Conservation (phyloP, 1,140 invertebrate genomes). For the Drosophila auraria region DNA sequence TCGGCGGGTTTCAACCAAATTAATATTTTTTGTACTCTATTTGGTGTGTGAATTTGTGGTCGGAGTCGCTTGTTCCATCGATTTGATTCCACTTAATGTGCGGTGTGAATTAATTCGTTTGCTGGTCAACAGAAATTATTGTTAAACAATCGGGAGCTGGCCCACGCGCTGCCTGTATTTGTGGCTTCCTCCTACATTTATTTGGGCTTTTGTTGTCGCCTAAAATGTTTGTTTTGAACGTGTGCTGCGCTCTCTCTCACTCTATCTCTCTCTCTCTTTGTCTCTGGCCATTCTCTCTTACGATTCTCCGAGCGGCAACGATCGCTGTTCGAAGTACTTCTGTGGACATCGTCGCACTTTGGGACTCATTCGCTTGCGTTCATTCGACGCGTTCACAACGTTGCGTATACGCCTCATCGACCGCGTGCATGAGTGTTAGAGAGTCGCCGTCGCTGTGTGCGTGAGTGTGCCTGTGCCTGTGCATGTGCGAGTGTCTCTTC, state of each 20-base stretch:
- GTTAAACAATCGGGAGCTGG: conserved; percentile 59
- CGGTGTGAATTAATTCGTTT: conserved; percentile 20
- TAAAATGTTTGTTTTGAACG: conserved; percentile 74
- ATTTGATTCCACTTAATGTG: conserved; percentile 8
- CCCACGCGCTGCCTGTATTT: conserved; percentile 49
- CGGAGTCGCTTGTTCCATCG: conserved; percentile 11
- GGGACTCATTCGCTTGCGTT: conserved; percentile 62
- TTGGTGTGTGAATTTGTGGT: conserved; percentile 17
- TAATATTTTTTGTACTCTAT: conserved; percentile 17
- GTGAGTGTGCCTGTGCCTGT: conserved; percentile 6
- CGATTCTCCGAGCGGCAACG: conserved; percentile 7
- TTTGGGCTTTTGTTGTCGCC: conserved; percentile 34
- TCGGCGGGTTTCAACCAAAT: conserved; percentile 37
- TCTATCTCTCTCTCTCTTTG: not conserved
- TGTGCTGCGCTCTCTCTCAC: conserved; percentile 18
- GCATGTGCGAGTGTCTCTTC: conserved; percentile 15
- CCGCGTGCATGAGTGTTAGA: conserved; percentile 42
- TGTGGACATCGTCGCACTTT: conserved; percentile 38
- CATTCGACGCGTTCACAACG: conserved; percentile 72
- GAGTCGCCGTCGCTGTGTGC: conserved; percentile 8
- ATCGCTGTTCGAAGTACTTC: conserved; percentile 57
- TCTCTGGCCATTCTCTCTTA: conserved; percentile 8
- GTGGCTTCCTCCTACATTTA: conserved; percentile 31
- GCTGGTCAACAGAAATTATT: conserved; percentile 29
- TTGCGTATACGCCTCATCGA: conserved; percentile 62